Evolutionary conservation across 2,113 vertebrate species (phyloP), one percentile per base, ranked within the genome.

Genomic region (Leptosomus discolor): DNA sequence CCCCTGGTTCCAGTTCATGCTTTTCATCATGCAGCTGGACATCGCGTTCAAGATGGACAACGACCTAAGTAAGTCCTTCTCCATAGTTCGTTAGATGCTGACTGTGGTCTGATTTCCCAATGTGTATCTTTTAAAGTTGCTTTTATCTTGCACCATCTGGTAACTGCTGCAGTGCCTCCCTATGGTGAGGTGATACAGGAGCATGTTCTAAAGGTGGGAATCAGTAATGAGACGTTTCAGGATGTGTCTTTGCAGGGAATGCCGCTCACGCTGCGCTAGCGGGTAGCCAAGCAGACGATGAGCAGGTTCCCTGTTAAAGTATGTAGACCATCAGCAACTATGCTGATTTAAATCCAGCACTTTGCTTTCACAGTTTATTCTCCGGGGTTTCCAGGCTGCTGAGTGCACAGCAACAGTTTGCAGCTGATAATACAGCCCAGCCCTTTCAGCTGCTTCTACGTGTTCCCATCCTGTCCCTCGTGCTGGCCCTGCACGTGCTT

Each of bases 1-100:
- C 92, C 98, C 99, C 76, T 99, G 99, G 99, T 99, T 99, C 98
- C 99, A 99, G 95, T 99, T 99, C 92, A 99, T 99, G 98, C 97
- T 99, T 14, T 98, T 99, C 94, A 98, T 99, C 97, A 97, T 99
- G 93, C 99, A 99, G 93, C 98, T 99, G 92, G 99, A 99, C 98
- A 99, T 99, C 0, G 99, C 99, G 3, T 99, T 99, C 96, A 99
- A 99, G 98, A 96, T 99, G 90, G 94, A 98, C 98, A 99, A 99
- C 37, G 99, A 99, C 91, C 99, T 99, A 19, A 98, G 99, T 99
- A 97, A 99, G 99, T 98, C n/a, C 0, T 15, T 15, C 6, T 13
- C 37, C 5, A 2, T 12, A 6, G 0, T 2, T 46, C 0, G 1
- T 11, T 27, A 51, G 24, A 1, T 6, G 51, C 64, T 46, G 50